Percentiles rank a stretch among this genome's conserved stretches.
Evolutionary conservation across 1,140 invertebrate species (phyloP).

Genomic region (Nephotettix cincticeps): DNA sequence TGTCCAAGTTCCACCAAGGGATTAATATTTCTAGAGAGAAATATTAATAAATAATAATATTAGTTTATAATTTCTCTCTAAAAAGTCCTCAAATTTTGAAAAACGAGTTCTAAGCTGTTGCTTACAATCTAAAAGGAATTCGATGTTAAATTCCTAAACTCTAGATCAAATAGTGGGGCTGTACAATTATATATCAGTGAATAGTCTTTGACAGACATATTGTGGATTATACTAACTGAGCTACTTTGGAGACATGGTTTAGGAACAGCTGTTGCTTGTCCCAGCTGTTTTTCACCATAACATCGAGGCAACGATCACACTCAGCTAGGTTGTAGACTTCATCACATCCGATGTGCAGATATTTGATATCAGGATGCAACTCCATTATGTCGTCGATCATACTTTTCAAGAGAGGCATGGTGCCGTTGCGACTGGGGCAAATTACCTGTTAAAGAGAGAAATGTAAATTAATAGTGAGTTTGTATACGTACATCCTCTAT

Average conservation of each 20-base stretch:
- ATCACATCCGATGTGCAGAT: constrained; percentile 47
- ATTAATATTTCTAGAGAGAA: too few species aligned
- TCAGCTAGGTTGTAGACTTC: constrained; percentile 51
- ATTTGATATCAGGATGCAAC: constrained; percentile 43
- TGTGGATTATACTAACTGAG: constrained; percentile 27
- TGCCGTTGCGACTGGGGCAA: constrained; percentile 32
- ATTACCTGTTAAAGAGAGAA: constrained; percentile 16
- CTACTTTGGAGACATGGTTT: constrained; percentile 34
- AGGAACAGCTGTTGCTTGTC: constrained; percentile 31
- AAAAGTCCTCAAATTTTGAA: too few species aligned
- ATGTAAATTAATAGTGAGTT: neutral
- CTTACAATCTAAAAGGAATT: too few species aligned
- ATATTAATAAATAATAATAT: too few species aligned
- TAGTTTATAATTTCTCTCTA: too few species aligned
- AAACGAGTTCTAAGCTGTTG: too few species aligned
- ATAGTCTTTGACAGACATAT: too few species aligned
- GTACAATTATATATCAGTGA: too few species aligned
- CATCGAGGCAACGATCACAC: constrained; percentile 47
- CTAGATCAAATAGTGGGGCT: too few species aligned
- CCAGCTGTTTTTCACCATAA: constrained; percentile 45
- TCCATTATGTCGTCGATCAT: constrained; percentile 45
- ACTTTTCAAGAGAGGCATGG: constrained; percentile 32
- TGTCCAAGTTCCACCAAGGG: too few species aligned
- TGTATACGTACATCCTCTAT: neutral
- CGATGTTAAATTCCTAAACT: too few species aligned